phyloP scores from a whole-genome alignment of 2,113 vertebrate genomes.

The Cinclus cinclus region DNA sequence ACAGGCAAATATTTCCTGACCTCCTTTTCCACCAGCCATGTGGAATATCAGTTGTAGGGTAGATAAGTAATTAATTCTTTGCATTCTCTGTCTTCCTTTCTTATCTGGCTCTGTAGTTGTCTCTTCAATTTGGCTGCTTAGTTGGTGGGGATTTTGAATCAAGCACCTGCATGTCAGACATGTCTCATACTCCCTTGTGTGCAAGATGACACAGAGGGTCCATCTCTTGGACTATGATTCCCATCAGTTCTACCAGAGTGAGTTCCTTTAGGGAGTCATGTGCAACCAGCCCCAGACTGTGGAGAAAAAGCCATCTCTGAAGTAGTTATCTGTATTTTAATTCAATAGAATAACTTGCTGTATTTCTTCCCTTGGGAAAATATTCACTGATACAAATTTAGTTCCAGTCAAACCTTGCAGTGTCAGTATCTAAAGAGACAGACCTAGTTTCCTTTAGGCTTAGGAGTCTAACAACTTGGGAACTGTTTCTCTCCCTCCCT shows the following conservation, averaged over 20 bases:
- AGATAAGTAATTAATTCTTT: neutral
- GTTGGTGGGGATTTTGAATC: neutral
- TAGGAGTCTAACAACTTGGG: conserved; percentile 18
- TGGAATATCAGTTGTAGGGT: neutral
- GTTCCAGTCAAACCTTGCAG: neutral
- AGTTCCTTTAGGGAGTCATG: neutral
- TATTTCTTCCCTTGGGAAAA: conserved; percentile 51
- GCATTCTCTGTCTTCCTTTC: neutral
- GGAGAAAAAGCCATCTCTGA: neutral
- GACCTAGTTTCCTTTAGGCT: conserved; percentile 35
- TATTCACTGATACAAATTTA: neutral
- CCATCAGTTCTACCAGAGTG: neutral
- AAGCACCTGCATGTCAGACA: neutral
- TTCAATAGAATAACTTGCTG: neutral
- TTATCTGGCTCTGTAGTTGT: neutral
- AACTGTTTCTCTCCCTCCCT: conserved; percentile 7
- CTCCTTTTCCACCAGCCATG: accelerated
- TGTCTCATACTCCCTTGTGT: neutral
- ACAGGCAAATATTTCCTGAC: neutral
- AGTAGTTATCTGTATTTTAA: neutral
- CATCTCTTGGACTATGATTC: neutral
- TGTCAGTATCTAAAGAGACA: conserved; percentile 22
- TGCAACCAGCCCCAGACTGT: neutral
- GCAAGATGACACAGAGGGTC: neutral
- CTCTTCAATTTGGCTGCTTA: neutral